phyloP scores from a whole-genome alignment of 2,113 vertebrate species.

The Gopherus flavomarginatus region DNA sequence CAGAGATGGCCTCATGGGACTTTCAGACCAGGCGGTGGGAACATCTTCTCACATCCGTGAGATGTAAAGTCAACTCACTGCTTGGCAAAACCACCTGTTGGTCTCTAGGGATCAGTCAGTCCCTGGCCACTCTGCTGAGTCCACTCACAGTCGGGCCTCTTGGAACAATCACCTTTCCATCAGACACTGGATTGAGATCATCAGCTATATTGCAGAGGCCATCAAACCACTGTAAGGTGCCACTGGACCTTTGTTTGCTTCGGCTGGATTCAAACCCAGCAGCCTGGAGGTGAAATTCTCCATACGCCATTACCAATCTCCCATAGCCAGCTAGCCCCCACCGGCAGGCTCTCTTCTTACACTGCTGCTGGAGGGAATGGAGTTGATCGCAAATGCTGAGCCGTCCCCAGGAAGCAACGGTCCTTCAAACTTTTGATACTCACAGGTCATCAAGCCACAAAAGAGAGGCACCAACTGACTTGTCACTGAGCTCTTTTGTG shows the following conservation, averaged over 20 bases:
- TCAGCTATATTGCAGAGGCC: background rate
- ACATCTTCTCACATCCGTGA: background rate
- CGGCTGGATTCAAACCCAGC: background rate
- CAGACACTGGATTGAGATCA: background rate
- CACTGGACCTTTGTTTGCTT: background rate
- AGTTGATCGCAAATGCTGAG: background rate
- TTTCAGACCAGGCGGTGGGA: background rate
- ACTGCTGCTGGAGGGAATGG: background rate
- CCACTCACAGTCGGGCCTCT: background rate
- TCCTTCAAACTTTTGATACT: background rate
- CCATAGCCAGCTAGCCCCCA: background rate
- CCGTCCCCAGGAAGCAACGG: background rate
- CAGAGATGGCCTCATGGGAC: background rate
- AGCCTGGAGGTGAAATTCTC: background rate
- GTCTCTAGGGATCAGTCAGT: background rate
- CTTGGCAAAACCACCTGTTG: background rate
- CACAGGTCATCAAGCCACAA: background rate
- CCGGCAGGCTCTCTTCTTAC: background rate
- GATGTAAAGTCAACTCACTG: background rate
- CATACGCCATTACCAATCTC: background rate
- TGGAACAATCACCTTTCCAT: background rate
- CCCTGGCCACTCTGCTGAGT: background rate
- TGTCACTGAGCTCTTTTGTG: no score
- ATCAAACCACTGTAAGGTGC: no score
- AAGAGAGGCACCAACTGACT: background rate